Evolutionary conservation across 2,113 vertebrate species (phyloP), one percentile per base, ranked within the genome.

Genomic region (Puffinus mauretanicus): DNA sequence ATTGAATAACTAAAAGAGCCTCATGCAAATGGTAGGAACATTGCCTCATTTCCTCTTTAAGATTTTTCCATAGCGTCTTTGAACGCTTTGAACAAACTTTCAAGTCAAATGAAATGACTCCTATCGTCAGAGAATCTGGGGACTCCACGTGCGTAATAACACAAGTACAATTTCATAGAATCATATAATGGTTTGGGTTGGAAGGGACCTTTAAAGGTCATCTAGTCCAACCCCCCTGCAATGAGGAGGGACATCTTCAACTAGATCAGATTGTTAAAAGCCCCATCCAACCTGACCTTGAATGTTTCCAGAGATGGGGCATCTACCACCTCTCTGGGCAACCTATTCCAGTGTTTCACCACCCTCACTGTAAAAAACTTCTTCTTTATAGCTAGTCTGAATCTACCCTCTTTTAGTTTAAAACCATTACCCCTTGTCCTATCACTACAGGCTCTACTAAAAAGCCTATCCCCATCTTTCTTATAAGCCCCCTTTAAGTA

Each of bases 81-180:
- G 26, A 15, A 75, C 14, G 12, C 40, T 13, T 40, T 40, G 40
- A 40, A 54, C 22, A 75, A 64, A 29, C 22, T 9, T 0, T 29
- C 21, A 70, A 70, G 18, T 36, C 2, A 11, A 69, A 58, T 0
- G 1, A 57, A 27, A 29, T 34, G 1, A 22, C n/a, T 64, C 22
- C 14, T 75, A 4, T 36, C 27, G 8, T 58, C 8, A 3, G 30
- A 84, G 29, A 11, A 55, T 34, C 26, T 30, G 16, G 9, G 7
- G 5, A 17, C 11, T 54, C 29, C 47, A 38, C 1, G 3, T 49
- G 54, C 3, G 3, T 55, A 25, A 49, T 49, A 66, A 47, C 2
- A 3, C 8, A 84, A 49, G 7, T 55, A 34, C 4, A 57, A 65
- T 76, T 70, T 16, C 44, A 65, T 17, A 32, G 20, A 69, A 51